These are phyloP conservation scores for Nebria salina DNA, from an alignment of 2,888 invertebrate species.

Conservation along the genomic window DNA sequence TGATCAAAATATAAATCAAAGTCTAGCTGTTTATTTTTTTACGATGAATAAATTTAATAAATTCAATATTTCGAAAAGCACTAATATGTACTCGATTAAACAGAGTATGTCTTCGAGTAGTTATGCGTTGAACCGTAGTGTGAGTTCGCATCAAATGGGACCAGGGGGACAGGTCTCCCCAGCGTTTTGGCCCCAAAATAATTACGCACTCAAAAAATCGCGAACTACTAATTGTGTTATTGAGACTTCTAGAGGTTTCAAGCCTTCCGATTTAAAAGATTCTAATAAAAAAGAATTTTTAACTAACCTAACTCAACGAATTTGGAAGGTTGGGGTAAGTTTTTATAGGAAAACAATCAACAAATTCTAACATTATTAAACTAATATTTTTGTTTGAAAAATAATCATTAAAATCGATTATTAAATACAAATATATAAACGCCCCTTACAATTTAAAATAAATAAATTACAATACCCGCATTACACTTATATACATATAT, in stretches of 20 bases:
- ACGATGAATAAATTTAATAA: slow-evolving; percentile 37
- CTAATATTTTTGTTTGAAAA: neutral
- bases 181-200: slow-evolving; percentile 49
- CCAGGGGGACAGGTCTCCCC: slow-evolving; percentile 48
- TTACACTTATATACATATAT: too few relatives aligned
- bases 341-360: neutral
- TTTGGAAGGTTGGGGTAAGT: slow-evolving; percentile 86
- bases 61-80: slow-evolving; percentile 26
- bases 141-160: slow-evolving; percentile 51
- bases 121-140: slow-evolving; percentile 51
- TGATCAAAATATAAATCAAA: neutral
- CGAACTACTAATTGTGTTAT: slow-evolving; percentile 66
- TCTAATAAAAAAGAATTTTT: slow-evolving; percentile 83
- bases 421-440: too few relatives aligned
- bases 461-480: too few relatives aligned
- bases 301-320: slow-evolving; percentile 80
- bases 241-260: slow-evolving; percentile 79
- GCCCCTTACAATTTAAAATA: too few relatives aligned
- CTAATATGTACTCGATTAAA: slow-evolving; percentile 31
- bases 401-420: too few relatives aligned
- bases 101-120: slow-evolving; percentile 50
- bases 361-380: neutral
- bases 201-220: slow-evolving; percentile 56
- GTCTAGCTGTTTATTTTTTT: neutral
- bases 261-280: slow-evolving; percentile 86